These are phyloP conservation scores for Thomomys bottae DNA, from an alignment of 2,113 vertebrate species.

Conservation along the genomic window DNA sequence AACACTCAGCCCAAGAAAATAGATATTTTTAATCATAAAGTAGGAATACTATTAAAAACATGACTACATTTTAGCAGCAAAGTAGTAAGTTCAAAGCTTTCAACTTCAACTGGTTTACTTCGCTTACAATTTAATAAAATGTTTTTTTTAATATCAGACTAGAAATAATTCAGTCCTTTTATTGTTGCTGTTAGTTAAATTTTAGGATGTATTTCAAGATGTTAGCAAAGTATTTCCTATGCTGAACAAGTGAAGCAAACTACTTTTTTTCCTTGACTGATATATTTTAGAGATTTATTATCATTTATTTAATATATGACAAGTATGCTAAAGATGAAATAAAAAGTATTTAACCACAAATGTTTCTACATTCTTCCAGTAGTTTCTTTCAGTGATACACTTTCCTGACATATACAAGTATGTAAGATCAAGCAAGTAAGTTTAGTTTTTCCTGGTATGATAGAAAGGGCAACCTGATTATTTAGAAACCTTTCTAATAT, in stretches of 20 bases:
- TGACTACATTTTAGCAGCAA: slow-evolving; percentile 15
- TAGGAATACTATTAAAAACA: background rate
- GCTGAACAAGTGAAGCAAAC: slow-evolving; percentile 52
- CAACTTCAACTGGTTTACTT: background rate
- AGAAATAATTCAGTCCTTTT: slow-evolving; percentile 1
- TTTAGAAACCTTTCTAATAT: slow-evolving; percentile 37
- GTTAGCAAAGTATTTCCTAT: slow-evolving; percentile 65
- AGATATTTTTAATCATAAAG: slow-evolving; percentile 22
- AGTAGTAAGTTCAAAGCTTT: slow-evolving; percentile 16
- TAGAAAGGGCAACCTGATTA: background rate
- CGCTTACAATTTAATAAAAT: background rate
- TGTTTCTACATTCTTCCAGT: background rate
- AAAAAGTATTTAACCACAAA: slow-evolving; percentile 31
- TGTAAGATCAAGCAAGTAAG: slow-evolving; percentile 51
- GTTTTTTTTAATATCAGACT: background rate
- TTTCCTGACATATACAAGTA: slow-evolving; percentile 50
- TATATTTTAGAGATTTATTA: slow-evolving; percentile 43
- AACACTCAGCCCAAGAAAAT: no score
- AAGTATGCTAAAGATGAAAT: slow-evolving; percentile 22
- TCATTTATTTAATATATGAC: slow-evolving; percentile 27
- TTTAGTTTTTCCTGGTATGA: background rate
- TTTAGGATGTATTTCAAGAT: slow-evolving; percentile 62
- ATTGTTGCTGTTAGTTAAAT: slow-evolving; percentile 49
- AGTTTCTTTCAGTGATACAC: background rate
- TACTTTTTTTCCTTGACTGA: slow-evolving; percentile 40